phyloP scores from a whole-genome alignment of 2,113 vertebrate species.

The Heteronetta atricapilla region DNA sequence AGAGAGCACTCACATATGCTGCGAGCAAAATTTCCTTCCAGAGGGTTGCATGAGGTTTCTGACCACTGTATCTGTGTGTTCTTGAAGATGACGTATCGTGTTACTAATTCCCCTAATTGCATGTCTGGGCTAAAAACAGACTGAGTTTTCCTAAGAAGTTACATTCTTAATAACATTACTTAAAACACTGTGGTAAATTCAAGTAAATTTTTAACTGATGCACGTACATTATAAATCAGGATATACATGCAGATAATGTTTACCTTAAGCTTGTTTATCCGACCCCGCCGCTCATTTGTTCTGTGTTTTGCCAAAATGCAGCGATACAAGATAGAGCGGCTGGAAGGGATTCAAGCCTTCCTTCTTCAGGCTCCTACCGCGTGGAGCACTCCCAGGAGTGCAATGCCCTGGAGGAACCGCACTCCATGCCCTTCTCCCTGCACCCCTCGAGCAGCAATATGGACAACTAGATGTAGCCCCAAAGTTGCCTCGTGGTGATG shows the following conservation, averaged over 20 bases:
- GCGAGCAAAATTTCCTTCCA: constrained; percentile 39
- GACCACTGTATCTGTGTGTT: constrained; percentile 43
- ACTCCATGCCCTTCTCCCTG: fast-evolving
- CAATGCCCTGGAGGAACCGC: constrained; percentile 10
- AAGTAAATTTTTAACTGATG: constrained; percentile 51
- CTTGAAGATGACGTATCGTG: constrained; percentile 63
- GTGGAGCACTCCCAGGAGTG: background rate
- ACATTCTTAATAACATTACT: constrained; percentile 72
- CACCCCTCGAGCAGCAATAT: background rate
- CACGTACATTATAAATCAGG: constrained; percentile 64
- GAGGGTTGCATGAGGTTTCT: constrained; percentile 64
- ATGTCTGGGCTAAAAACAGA: constrained; percentile 81
- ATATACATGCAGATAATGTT: constrained; percentile 65
- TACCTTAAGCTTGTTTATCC: constrained; percentile 76
- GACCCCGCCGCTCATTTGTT: constrained; percentile 45
- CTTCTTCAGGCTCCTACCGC: constrained; percentile 54
- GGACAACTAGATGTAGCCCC: background rate
- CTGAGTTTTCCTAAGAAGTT: constrained; percentile 80
- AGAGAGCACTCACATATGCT: background rate
- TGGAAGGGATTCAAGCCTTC: constrained; percentile 68
- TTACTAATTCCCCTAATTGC: constrained; percentile 83
- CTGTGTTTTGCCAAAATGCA: constrained; percentile 51
- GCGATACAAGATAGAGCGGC: background rate
- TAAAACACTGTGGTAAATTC: constrained; percentile 67
- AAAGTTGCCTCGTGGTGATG: fast-evolving